Conservation (phyloP, 2,797 vertebrate genomes). For the Taeniopygia guttata region DNA sequence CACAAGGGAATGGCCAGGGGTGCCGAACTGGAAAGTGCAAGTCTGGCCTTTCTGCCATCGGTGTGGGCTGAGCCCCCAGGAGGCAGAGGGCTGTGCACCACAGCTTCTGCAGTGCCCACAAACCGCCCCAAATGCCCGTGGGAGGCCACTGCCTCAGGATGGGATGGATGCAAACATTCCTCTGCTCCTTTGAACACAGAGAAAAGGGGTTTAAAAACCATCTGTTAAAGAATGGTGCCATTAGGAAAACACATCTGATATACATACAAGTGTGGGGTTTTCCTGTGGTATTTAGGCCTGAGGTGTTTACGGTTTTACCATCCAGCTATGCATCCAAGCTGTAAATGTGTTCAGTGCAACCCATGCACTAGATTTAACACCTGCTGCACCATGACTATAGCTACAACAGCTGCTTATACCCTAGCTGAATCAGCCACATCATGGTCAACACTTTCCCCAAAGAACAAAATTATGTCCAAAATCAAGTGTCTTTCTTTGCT, state of each 20-base stretch:
- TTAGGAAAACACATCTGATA: slow-evolving; percentile 15
- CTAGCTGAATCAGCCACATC: not conserved
- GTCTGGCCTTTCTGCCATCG: not conserved
- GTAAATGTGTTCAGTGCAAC: not conserved
- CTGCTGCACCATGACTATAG: not conserved
- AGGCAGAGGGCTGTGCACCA: not conserved
- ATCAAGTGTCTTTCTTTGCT: not conserved
- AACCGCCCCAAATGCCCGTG: rapidly evolving
- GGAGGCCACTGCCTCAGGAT: not conserved
- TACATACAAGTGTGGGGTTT: slow-evolving; percentile 15
- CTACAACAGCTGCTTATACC: not conserved
- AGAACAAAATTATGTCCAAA: not conserved
- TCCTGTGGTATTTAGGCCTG: slow-evolving; percentile 53
- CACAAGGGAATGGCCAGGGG: not conserved
- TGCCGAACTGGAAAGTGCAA: not conserved
- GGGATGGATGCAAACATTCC: slow-evolving; percentile 16
- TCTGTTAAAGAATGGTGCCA: not conserved
- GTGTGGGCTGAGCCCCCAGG: not conserved
- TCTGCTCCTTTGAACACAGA: not conserved
- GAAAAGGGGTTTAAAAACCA: not conserved
- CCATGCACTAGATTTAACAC: not conserved
- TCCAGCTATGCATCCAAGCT: not conserved
- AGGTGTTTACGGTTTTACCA: slow-evolving; percentile 33
- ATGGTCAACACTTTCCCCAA: not conserved
- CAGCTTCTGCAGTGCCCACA: not conserved